Base-by-base conservation (phyloP, 2,113 vertebrate genomes). In the Nothocercus julius region DNA sequence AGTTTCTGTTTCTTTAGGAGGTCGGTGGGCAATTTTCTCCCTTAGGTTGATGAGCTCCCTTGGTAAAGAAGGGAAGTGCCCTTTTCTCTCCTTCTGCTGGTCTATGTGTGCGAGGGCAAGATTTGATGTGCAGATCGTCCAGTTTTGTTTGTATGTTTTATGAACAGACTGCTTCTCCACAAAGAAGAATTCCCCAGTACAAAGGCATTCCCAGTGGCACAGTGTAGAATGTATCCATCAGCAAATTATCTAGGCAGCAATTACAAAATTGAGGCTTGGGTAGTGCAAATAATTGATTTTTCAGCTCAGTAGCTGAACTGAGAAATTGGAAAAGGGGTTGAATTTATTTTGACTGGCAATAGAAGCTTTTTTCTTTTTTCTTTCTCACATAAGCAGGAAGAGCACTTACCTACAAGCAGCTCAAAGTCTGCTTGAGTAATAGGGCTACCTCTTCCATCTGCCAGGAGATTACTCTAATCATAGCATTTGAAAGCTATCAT, bases 231-330 rank as follows among this genome's bases (percentile, higher is more conserved):
- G 44, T n/a, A 92, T 72, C 69, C 69, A 94, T 90, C 83, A 90
- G 32, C 28, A 95, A 93, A 92, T 79, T 92, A 93, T 78, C 63
- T 61, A 81, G 45, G 20, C 61, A 87, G 28, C 51, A 90, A 72
- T 86, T 90, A 92, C 28, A 94, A 90, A 88, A 81, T 6, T 59
- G 32, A 94, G 51, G 75, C 45, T 86, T 2, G 0, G 10, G 62
- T 82, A 84, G 66, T 79, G 54, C 61, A 92, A 86, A 67, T 45
- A 63, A 84, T 51, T 88, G 11, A 67, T 81, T 74, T 76, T 92
- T 83, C 32, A 51, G 38, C 49, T 62, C 25, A 72, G 42, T 16
- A 78, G 14, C 28, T 84, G 47, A 88, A 40, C 3, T 64, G 62
- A 89, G 59, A 91, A 89, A 44, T 53, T 87, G 79, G 28, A 84